These are phyloP conservation scores for Eciton burchellii DNA, from an alignment of 1,140 invertebrate species.

Conservation along the genomic window DNA sequence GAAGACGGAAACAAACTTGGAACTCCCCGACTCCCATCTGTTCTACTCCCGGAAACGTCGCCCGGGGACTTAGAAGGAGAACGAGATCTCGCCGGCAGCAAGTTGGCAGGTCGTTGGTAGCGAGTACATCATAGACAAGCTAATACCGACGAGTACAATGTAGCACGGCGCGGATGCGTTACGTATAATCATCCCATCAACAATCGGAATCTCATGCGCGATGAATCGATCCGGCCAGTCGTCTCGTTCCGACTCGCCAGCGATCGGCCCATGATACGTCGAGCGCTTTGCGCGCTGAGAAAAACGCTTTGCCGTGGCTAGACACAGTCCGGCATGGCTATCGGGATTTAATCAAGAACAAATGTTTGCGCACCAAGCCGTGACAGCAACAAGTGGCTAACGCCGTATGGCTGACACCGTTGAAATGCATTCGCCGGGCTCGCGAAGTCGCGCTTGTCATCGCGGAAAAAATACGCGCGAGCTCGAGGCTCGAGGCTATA, in stretches of 20 bases:
- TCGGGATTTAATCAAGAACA: slow-evolving; percentile 52
- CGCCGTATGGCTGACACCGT: slow-evolving; percentile 32
- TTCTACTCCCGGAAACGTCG: slow-evolving; percentile 64
- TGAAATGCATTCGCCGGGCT: slow-evolving; percentile 25
- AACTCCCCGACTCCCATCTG: slow-evolving; percentile 59
- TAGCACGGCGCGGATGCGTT: background rate
- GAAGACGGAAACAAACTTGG: slow-evolving; percentile 55
- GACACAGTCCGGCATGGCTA: slow-evolving; percentile 1
- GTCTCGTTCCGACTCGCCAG: slow-evolving; percentile 1
- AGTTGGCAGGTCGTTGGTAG: slow-evolving; percentile 59
- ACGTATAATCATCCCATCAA: slow-evolving; percentile 36
- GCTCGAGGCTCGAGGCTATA: slow-evolving; percentile 24
- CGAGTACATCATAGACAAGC: slow-evolving; percentile 65
- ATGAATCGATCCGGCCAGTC: background rate
- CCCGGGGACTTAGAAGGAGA: slow-evolving; percentile 62
- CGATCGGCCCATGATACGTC: slow-evolving; percentile 2
- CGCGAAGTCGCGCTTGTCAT: slow-evolving; percentile 35
- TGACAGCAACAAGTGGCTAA: slow-evolving; percentile 61
- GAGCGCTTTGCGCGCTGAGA: background rate
- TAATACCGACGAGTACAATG: slow-evolving; percentile 29
- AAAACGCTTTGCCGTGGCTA: background rate
- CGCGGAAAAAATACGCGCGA: background rate
- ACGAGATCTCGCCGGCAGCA: slow-evolving; percentile 52
- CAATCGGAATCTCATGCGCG: background rate
- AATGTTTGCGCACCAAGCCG: slow-evolving; percentile 39